Percentiles rank a stretch among this genome's conserved stretches.
phyloP scores from a whole-genome alignment of 2,797 vertebrate species.

The Staurois parvus region DNA sequence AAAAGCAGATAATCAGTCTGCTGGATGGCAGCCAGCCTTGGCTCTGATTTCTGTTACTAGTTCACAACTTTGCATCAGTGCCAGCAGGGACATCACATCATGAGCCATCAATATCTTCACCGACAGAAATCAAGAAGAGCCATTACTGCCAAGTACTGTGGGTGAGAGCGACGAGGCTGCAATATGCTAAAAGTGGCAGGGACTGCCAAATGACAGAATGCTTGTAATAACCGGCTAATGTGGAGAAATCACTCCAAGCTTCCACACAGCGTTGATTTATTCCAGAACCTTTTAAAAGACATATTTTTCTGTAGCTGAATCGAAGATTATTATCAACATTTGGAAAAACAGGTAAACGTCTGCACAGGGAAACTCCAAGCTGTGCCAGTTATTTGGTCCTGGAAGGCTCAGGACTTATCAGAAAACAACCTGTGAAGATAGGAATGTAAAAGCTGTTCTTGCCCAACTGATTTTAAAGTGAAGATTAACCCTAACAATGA shows the following conservation, averaged over 20 bases:
- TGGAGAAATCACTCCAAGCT: neutral
- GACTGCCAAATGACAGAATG: neutral
- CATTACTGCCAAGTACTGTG: neutral
- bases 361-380: too few relatives aligned
- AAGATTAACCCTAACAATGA: too few relatives aligned
- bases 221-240: constrained; percentile 18
- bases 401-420: too few relatives aligned
- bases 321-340: too few relatives aligned
- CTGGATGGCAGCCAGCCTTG: too few relatives aligned
- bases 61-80: neutral
- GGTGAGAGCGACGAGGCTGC: constrained; percentile 4
- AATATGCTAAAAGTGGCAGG: neutral
- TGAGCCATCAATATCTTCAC: constrained; percentile 11
- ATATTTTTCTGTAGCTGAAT: too few relatives aligned
- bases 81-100: constrained; percentile 31
- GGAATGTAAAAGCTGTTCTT: too few relatives aligned
- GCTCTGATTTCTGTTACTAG: neutral
- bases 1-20: too few relatives aligned
- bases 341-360: too few relatives aligned
- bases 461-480: too few relatives aligned
- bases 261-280: neutral
- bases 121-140: neutral
- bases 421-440: too few relatives aligned
- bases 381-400: too few relatives aligned
- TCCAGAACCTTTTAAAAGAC: neutral